Conservation (phyloP, 2,113 vertebrate genomes). For the Acrocephalus arundinaceus region DNA sequence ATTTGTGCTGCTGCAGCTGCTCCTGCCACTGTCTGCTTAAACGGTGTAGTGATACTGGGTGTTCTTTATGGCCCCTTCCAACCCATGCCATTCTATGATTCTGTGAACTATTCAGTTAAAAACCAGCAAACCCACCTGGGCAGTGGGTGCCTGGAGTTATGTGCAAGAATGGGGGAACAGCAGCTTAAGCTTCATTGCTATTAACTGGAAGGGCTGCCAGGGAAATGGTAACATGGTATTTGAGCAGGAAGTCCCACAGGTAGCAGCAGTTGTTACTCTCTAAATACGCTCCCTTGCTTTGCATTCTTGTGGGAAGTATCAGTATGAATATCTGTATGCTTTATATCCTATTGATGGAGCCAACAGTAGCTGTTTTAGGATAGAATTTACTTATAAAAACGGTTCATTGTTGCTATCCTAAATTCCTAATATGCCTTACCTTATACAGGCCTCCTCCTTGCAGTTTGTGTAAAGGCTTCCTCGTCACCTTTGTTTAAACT, state of each 20-base stretch:
- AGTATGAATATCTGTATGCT: background rate
- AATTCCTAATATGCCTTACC: background rate
- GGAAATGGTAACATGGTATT: background rate
- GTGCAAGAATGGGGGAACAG: background rate
- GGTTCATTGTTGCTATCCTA: background rate
- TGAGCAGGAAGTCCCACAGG: background rate
- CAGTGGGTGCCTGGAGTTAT: background rate
- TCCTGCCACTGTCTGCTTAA: accelerated
- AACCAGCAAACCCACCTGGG: background rate
- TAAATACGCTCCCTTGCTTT: background rate
- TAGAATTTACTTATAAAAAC: background rate
- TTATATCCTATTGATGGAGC: background rate
- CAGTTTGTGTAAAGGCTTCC: background rate
- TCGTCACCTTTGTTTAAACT: background rate
- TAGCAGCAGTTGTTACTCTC: background rate
- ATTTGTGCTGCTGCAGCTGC: background rate
- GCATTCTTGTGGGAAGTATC: background rate
- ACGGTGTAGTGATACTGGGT: background rate
- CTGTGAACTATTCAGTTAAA: background rate
- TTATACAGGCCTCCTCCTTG: background rate
- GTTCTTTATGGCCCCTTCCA: background rate
- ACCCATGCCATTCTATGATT: background rate
- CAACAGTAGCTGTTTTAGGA: background rate
- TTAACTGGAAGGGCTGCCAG: background rate
- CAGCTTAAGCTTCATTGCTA: background rate